Evolutionary conservation across 2,888 invertebrate genomes (phyloP), one percentile per base, ranked within the genome.

Genomic region (Tubulanus polymorphus): DNA sequence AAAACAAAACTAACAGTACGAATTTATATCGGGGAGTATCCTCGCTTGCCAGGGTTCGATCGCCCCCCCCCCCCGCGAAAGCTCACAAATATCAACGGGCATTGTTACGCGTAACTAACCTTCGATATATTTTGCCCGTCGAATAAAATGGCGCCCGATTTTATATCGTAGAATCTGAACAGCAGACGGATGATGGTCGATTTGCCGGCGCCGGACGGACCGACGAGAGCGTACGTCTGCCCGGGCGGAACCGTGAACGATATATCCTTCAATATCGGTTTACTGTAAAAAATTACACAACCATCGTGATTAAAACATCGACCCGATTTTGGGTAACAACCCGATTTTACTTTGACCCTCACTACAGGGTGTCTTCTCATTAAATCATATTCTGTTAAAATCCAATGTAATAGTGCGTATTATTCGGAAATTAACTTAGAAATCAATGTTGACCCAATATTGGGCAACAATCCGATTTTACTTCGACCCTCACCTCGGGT

Each of bases 341-440:
- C 10, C 10, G 35, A 32, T 12, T 32, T 10, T 32, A n/a, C 10
- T n/a, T n/a, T n/a, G n/a, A n/a, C n/a, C 67, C 71, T 68, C 64
- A 79, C 74, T 67, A 63, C 28, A 72, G 69, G 23, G 73, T 68
- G 79, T 99, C n/a, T n/a, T n/a, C n/a, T n/a, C n/a, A n/a, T n/a
- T n/a, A n/a, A n/a, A n/a, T n/a, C n/a, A n/a, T n/a, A n/a, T n/a
- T n/a, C n/a, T n/a, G n/a, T n/a, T n/a, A n/a, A n/a, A n/a, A n/a
- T n/a, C n/a, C n/a, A n/a, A n/a, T n/a, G n/a, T n/a, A n/a, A n/a
- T n/a, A n/a, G n/a, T n/a, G n/a, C n/a, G n/a, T n/a, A n/a, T n/a
- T n/a, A n/a, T n/a, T n/a, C n/a, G n/a, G n/a, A n/a, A n/a, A n/a
- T n/a, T n/a, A n/a, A n/a, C n/a, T n/a, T n/a, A n/a, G n/a, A n/a